Evolutionary conservation across 2,113 vertebrate genomes (phyloP).

Genomic region (Ibidorhyncha struthersii): DNA sequence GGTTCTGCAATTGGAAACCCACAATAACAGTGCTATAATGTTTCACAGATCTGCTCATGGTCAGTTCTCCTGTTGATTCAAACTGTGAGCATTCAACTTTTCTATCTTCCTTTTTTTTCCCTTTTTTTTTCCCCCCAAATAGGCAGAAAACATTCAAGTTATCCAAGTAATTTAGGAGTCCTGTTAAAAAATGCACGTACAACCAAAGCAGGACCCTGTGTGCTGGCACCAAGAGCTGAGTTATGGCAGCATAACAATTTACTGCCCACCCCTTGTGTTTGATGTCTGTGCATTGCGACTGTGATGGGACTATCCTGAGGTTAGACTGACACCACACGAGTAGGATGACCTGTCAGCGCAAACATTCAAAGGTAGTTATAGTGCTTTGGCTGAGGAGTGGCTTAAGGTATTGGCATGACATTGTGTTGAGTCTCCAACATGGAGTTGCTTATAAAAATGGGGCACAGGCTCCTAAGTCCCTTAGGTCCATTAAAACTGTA

Average conservation of each 20-base stretch:
- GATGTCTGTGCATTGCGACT: background rate
- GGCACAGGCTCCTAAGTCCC: background rate
- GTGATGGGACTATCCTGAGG: background rate
- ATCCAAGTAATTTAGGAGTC: background rate
- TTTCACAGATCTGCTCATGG: conserved; percentile 32
- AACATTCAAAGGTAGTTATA: background rate
- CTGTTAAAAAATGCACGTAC: background rate
- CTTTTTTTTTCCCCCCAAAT: background rate
- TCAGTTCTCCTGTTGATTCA: conserved; percentile 17
- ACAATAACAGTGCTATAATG: conserved; percentile 23
- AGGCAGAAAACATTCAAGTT: background rate
- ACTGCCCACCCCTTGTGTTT: background rate
- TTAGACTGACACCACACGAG: background rate
- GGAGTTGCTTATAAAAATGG: background rate
- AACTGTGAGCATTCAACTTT: background rate
- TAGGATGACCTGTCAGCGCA: background rate
- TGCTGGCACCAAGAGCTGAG: background rate
- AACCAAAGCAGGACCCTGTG: background rate
- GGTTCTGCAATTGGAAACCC: conserved; percentile 47
- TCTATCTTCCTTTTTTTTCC: background rate
- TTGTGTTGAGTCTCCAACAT: background rate
- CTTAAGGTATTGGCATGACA: background rate
- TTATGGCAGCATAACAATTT: background rate
- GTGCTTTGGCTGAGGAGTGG: background rate
- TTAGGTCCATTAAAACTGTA: background rate